phyloP scores from a whole-genome alignment of 30 jellyfish, hydroid and myxozoan species.

The Aurelia sp. region DNA sequence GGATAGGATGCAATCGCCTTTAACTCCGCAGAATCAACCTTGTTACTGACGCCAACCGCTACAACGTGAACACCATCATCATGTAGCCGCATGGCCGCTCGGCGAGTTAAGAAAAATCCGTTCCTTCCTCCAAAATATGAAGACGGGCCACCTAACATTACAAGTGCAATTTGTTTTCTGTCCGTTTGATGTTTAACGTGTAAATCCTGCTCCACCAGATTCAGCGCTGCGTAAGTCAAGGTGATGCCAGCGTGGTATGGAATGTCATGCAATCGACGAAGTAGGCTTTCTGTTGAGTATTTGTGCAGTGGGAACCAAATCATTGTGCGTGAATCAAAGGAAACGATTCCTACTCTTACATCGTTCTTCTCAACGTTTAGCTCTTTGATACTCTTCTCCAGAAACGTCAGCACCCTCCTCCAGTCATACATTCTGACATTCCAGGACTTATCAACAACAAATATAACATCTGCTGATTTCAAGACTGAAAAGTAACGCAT shows the following conservation, averaged over 20 bases:
- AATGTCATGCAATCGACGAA: background rate
- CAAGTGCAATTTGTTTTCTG: too few relatives aligned
- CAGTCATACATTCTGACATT: conserved; percentile 34
- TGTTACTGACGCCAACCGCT: conserved; percentile 33
- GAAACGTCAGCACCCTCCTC: conserved; percentile 14
- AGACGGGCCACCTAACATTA: background rate
- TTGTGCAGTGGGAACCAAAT: conserved; percentile 20
- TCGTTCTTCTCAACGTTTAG: conserved; percentile 2
- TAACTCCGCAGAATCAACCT: conserved; percentile 22
- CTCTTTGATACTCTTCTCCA: background rate
- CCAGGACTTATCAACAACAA: conserved; percentile 44
- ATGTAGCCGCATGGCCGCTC: conserved; percentile 9
- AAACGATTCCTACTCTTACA: conserved; percentile 17
- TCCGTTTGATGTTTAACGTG: too few relatives aligned
- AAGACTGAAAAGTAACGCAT: background rate
- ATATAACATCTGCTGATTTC: conserved; percentile 15
- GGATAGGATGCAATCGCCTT: conserved; percentile 45
- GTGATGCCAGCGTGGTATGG: too few relatives aligned
- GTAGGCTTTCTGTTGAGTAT: background rate
- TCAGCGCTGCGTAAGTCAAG: too few relatives aligned
- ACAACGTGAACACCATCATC: conserved; percentile 28
- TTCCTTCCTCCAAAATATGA: conserved; percentile 15
- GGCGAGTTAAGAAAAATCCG: conserved; percentile 20
- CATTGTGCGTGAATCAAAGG: conserved; percentile 10
- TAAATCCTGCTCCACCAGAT: too few relatives aligned